Evolutionary conservation across 1,140 invertebrate genomes (phyloP), one percentile per base, ranked within the genome.

Genomic region (Listronotus oregonensis): DNA sequence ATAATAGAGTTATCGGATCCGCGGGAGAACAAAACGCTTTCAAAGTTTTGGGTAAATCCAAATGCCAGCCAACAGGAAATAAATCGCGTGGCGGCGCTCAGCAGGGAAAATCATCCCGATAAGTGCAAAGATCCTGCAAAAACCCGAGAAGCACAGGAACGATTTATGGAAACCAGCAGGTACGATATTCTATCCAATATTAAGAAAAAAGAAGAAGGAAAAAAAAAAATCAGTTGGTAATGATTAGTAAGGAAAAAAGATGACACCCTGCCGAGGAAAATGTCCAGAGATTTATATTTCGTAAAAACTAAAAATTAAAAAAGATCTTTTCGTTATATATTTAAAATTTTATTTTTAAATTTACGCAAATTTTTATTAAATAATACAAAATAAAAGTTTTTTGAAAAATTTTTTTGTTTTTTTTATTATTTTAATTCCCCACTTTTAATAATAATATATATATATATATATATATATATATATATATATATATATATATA

Each of bases 81-180:
- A n/a, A n/a, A n/a, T 98, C 5, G 94, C 90, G 0, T 74, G 86
- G 0, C 86, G 82, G 56, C 85, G 34, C 79, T 98, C 0, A 94
- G 93, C 0, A 86, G 90, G n/a, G 88, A 95, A 77, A 89, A 89
- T 80, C 96, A 98, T 82, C 96, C 96, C 0, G 96, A 98, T 73
- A 95, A 94, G 79, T 87, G 90, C 4, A 91, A 92, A 76, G 89
- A 92, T 69, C 83, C 85, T 0, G 78, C 81, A 0, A 83, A 87
- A 62, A 81, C 84, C 10, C 78, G 80, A 10, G 81, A 80, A 6
- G 94, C 93, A 1, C 90, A 96, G 75, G 89, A 94, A 71, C 89
- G 85, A 58, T 98, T 97, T 74, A 93, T 97, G 82, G 92, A 97
- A 75, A 93, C 66, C 93, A 97, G 75, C 86, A 94, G 78, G 94